Base-by-base conservation (phyloP, 2,113 vertebrate genomes). In the Campylomormyrus numenius region DNA sequence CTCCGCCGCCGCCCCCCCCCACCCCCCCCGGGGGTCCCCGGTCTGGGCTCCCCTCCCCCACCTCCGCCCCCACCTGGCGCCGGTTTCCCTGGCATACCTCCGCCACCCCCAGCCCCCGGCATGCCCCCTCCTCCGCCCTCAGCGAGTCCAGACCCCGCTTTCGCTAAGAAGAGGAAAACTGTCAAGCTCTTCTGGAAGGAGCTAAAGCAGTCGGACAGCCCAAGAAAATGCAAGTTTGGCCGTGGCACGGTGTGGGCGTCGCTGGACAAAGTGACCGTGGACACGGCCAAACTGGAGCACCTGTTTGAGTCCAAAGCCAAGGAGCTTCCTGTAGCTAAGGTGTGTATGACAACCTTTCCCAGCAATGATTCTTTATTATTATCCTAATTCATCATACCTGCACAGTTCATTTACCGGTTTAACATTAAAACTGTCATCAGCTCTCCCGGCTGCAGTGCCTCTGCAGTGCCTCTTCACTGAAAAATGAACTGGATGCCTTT, bases 171-270 rank as follows among this genome's bases (percentile, higher is more conserved):
- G 94, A 97, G 96, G 90, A 99, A 98, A 94, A 99, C 97, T 0
- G 96, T 99, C 89, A 99, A 98, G 94, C 94, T 99, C 91, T 99
- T 99, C 94, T 99, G 98, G 98, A 97, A 96, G 91, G 98, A 99
- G 94, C 95, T 99, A 84, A 98, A 97, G 90, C 95, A 96, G 91
- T 86, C 95, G 0, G 96, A 96, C 86, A 84, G 92, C 5, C 92
- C 94, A 4, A 93, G 94, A 19, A 92, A 91, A 3, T 95, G 96
- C 48, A 95, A 92, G 24, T 98, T 98, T 0, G 97, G 98, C 11
- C 93, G 95, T 2, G 95, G 94, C 0, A 98, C 98, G 0, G 95
- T 99, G 85, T 99, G 98, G 98, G 96, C 97, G 0, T 97, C 97
- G 0, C 94, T 99, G 90, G 97, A 99, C 93, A 97, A 95, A 5